phyloP scores from a whole-genome alignment of 2,797 vertebrate species.

The Muscicapa comitata region DNA sequence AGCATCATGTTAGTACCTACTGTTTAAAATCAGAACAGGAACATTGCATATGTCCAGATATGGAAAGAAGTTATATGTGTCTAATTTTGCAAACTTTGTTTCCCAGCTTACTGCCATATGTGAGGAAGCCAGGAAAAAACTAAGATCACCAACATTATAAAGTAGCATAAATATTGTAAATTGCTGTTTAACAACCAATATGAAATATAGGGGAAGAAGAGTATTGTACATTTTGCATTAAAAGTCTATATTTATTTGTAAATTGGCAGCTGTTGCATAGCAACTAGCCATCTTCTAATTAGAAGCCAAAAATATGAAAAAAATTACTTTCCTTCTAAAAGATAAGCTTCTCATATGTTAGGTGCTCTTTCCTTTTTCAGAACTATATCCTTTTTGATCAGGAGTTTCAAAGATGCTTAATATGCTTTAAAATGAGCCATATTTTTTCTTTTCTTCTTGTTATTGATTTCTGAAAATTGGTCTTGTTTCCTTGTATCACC shows the following conservation, averaged over 20 bases:
- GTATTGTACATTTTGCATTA: not conserved
- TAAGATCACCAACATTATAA: not conserved
- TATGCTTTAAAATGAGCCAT: not conserved
- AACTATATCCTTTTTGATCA: not conserved
- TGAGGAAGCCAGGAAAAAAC: not conserved
- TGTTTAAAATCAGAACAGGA: constrained; percentile 25
- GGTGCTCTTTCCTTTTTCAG: not conserved
- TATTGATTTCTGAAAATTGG: not conserved
- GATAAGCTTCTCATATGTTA: not conserved
- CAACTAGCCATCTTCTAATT: not conserved
- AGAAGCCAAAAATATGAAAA: not conserved
- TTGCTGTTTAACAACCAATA: not conserved
- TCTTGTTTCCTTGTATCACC: not conserved
- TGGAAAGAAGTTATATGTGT: not conserved
- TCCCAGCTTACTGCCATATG: not conserved
- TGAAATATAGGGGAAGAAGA: not conserved
- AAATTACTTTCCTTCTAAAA: not conserved
- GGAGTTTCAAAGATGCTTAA: not conserved
- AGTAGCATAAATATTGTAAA: constrained; percentile 4
- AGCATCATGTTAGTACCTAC: not conserved
- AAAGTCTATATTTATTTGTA: not conserved
- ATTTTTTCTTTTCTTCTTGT: not conserved
- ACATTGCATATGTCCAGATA: not conserved
- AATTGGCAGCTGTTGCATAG: not conserved
- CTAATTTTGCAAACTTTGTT: not conserved